A percentile compares a stretch with the other conserved stretches of the same genome.
Conservation (phyloP, 2,797 vertebrate species). For the Halcyon leucocephala region DNA sequence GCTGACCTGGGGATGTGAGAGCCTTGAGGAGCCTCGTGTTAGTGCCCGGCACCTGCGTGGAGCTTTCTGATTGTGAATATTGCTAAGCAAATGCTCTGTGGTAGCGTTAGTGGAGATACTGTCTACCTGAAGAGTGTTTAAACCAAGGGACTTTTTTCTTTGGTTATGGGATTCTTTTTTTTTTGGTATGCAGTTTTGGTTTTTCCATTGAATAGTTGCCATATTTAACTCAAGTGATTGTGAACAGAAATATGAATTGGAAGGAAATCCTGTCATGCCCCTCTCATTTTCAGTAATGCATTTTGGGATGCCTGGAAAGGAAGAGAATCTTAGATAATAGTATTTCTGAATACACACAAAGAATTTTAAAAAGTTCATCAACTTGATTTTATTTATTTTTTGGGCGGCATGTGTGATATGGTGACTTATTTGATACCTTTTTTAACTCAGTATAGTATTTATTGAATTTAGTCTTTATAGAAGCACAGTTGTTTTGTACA, state of each 20-base stretch:
- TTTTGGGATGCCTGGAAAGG: neutral
- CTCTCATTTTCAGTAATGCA: neutral
- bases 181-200: neutral
- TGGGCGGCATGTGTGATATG: neutral
- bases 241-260: slow-evolving; percentile 9
- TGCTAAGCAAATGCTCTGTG: neutral
- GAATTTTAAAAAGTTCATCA: neutral
- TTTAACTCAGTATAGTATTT: neutral
- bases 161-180: neutral
- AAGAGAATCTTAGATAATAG: neutral
- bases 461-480: neutral
- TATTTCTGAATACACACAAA: neutral
- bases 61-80: neutral
- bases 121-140: neutral
- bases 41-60: neutral
- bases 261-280: neutral
- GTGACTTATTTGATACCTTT: neutral
- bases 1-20: neutral
- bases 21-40: neutral
- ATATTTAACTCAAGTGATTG: slow-evolving; percentile 13
- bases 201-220: neutral
- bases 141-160: neutral
- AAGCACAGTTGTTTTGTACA: neutral
- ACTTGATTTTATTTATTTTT: neutral
- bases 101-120: neutral